A percentile compares a stretch with the other conserved stretches of the same genome.
Evolutionary conservation across 2,797 vertebrate species (phyloP).

Genomic region (Meriones psammophilus): DNA sequence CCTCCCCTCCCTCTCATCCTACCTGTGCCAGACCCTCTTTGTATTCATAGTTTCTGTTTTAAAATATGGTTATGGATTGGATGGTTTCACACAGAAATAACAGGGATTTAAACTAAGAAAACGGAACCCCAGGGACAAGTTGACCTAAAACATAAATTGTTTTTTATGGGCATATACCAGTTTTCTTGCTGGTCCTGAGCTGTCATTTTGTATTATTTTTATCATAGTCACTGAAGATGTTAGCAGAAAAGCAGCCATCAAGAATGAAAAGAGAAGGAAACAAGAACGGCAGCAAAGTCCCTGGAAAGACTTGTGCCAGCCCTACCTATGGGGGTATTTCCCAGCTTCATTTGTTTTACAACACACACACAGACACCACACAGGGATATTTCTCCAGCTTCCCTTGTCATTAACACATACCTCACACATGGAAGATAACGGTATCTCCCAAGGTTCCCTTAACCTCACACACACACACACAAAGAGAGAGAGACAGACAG

Average conservation of each 20-base stretch:
- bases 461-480: too few relatives aligned
- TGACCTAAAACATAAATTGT: slow-evolving; percentile 70
- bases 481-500: too few relatives aligned
- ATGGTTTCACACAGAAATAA: slow-evolving; percentile 68
- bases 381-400: background rate
- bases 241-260: slow-evolving; percentile 47
- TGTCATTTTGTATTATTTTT: slow-evolving; percentile 81
- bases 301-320: slow-evolving; percentile 28
- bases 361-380: background rate
- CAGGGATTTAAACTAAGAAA: slow-evolving; percentile 45
- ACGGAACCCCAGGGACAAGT: slow-evolving; percentile 18
- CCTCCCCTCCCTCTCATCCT: background rate
- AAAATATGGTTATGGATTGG: slow-evolving; percentile 28
- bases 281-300: background rate
- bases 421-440: background rate
- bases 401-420: background rate
- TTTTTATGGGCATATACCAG: slow-evolving; percentile 62
- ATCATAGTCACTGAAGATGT: slow-evolving; percentile 26
- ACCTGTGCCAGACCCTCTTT: background rate
- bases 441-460: background rate
- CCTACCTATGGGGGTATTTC: too few relatives aligned
- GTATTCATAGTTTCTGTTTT: background rate
- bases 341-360: background rate
- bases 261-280: slow-evolving; percentile 44
- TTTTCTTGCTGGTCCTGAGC: slow-evolving; percentile 62